Percentiles rank a stretch among this genome's conserved stretches.
phyloP scores from a whole-genome alignment of 2,888 invertebrate species.

The Acholoe squamosa region DNA sequence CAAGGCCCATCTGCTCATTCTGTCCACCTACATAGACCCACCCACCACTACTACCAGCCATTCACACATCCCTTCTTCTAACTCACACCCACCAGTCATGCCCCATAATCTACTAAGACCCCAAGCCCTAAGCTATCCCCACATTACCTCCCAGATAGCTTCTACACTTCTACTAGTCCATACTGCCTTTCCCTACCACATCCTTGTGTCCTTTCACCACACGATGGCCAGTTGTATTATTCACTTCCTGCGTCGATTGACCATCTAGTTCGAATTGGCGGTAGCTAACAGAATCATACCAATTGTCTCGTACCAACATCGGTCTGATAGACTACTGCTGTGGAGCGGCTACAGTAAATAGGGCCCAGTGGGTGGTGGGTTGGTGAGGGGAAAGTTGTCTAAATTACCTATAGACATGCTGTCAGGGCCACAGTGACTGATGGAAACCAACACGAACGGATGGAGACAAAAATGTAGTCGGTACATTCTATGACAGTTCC shows the following conservation, averaged over 20 bases:
- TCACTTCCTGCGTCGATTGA: slow-evolving; percentile 1
- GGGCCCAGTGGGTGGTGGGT: neutral
- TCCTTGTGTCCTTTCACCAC: neutral
- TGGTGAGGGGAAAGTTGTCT: slow-evolving; percentile 29
- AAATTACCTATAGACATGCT: slow-evolving; percentile 48
- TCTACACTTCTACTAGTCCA: neutral
- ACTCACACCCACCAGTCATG: too few relatives aligned
- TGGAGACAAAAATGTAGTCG: neutral
- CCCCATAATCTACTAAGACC: neutral
- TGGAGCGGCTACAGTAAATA: neutral
- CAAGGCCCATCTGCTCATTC: too few relatives aligned
- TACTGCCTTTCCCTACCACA: neutral
- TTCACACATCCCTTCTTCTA: too few relatives aligned
- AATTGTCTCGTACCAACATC: slow-evolving; percentile 9
- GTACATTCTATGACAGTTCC: neutral
- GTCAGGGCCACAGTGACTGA: slow-evolving; percentile 6
- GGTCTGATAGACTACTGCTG: neutral
- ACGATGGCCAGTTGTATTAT: neutral
- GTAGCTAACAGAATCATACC: slow-evolving; percentile 24
- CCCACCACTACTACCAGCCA: too few relatives aligned
- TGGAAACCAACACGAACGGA: neutral
- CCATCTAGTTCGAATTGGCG: slow-evolving; percentile 36
- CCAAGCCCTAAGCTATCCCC: too few relatives aligned
- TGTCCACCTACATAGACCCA: neutral
- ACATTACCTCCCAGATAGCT: too few relatives aligned